These are phyloP conservation scores for Diprion similis DNA, from an alignment of 1,140 invertebrate species.

Conservation along the genomic window DNA sequence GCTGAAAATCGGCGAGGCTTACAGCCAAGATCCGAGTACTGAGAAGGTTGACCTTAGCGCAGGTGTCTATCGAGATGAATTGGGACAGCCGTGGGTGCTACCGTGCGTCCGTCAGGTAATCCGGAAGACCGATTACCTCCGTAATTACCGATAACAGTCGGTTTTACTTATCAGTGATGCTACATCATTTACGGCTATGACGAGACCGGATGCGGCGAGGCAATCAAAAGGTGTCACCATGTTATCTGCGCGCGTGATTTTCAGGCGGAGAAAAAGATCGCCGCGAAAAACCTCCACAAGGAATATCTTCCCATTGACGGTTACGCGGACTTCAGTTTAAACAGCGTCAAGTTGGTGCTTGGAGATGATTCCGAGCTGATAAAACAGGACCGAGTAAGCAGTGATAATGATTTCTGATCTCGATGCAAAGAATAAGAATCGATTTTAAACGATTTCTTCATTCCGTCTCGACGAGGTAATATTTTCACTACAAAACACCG, in stretches of 20 bases:
- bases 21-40: slow-evolving; percentile 85
- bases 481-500: neutral
- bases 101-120: slow-evolving; percentile 81
- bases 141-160: neutral
- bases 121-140: neutral
- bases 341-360: slow-evolving; percentile 82
- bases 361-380: slow-evolving; percentile 78
- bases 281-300: slow-evolving; percentile 79
- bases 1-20: slow-evolving; percentile 94
- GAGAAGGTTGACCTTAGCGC: slow-evolving; percentile 96
- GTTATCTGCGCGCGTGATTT: slow-evolving; percentile 21
- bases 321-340: slow-evolving; percentile 74
- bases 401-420: slow-evolving; percentile 7
- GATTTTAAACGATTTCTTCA: too few relatives aligned
- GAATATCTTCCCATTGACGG: slow-evolving; percentile 93
- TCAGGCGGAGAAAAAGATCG: slow-evolving; percentile 77
- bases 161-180: neutral
- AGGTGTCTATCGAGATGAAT: slow-evolving; percentile 94
- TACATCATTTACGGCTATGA: neutral
- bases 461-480: neutral
- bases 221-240: neutral
- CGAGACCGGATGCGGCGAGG: too few relatives aligned
- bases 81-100: slow-evolving; percentile 91
- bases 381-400: slow-evolving; percentile 72
- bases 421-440: neutral